Percentiles rank a stretch among this genome's conserved stretches.
These are phyloP conservation scores for Sphecodes monilicornis DNA, from an alignment of 2,888 invertebrate species.

Conservation along the genomic window DNA sequence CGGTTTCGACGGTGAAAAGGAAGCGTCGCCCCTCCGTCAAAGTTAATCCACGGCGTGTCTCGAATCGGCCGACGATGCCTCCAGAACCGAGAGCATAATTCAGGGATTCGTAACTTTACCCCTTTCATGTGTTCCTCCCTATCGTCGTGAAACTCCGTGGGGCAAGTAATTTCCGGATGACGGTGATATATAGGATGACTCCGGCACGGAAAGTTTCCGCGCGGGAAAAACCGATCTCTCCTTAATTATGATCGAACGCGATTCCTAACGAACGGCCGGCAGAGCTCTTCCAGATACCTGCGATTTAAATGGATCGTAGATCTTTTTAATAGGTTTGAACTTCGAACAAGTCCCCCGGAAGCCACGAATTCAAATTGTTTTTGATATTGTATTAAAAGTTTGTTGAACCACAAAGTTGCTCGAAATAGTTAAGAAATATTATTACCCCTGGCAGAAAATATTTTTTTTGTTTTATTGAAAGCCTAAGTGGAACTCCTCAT, in stretches of 20 bases:
- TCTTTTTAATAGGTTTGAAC: conserved; percentile 2
- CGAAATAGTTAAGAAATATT: not conserved
- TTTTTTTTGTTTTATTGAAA: too few relatives aligned
- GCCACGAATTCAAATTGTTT: not conserved
- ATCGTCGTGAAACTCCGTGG: conserved; percentile 64
- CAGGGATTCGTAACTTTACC: conserved; percentile 71
- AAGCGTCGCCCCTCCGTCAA: conserved; percentile 57
- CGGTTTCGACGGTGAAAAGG: conserved; percentile 53
- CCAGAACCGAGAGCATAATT: conserved; percentile 66
- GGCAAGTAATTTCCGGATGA: conserved; percentile 71
- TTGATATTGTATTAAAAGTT: not conserved
- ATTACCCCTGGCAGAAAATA: not conserved
- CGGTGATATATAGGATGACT: conserved; percentile 68
- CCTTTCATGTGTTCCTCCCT: conserved; percentile 68
- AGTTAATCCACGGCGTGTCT: conserved; percentile 63
- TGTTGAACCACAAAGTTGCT: not conserved
- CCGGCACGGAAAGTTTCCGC: conserved; percentile 59
- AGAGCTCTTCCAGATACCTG: not conserved
- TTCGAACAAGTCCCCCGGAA: not conserved
- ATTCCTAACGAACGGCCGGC: conserved; percentile 34
- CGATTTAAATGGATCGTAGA: conserved; percentile 32
- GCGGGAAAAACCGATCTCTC: conserved; percentile 58
- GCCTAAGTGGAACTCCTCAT: too few relatives aligned
- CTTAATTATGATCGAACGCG: conserved; percentile 64
- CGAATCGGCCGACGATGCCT: conserved; percentile 60